Base-by-base conservation (phyloP, 2,113 vertebrate genomes). In the Stictonetta naevosa region DNA sequence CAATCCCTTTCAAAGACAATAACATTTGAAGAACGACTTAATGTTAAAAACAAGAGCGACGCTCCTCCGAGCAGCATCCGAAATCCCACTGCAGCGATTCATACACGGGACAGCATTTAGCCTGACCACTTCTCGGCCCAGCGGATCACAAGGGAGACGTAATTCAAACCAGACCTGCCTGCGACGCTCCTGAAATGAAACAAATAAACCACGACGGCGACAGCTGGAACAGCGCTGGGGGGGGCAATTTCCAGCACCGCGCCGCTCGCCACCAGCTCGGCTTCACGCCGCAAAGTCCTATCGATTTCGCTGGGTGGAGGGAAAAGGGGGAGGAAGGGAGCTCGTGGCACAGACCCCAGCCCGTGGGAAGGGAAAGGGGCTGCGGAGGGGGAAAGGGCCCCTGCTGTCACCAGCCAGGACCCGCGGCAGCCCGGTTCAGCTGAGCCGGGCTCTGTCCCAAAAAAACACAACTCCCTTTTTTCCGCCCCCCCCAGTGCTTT, bases 51-150 rank as follows among this genome's bases (percentile, higher is more conserved):
- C 28, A 74, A 77, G 71, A 74, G 55, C 2, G 1, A 19, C 4
- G 2, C 33, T 81, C 36, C 75, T 68, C 52, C 60, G 68, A 90
- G 90, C 87, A 91, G 52, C 83, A 36, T 29, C 40, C 13, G 0
- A 90, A 96, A 88, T 90, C 91, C 89, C 85, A 56, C 22, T 13
- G 66, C 79, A 50, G n/a, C 80, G 28, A 40, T 93, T 94, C 91
- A 82, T 58, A 69, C 1, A 21, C 0, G 0, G 83, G 77, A 72
- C 62, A 73, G 42, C 53, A 15, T 83, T 95, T 17, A 22, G 28
- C 33, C 91, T 69, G 90, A 87, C 48, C 93, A 85, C 62, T 84
- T 62, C 88, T 15, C 77, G 77, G 77, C 90, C 82, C 33, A 38
- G 62, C 66, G n/a, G 68, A 63, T 72, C 60, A 5, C 69, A 12